A percentile compares a stretch with the other conserved stretches of the same genome.
Evolutionary conservation across 2,797 vertebrate genomes (phyloP).

Genomic region (Phaenicophaeus curvirostris): DNA sequence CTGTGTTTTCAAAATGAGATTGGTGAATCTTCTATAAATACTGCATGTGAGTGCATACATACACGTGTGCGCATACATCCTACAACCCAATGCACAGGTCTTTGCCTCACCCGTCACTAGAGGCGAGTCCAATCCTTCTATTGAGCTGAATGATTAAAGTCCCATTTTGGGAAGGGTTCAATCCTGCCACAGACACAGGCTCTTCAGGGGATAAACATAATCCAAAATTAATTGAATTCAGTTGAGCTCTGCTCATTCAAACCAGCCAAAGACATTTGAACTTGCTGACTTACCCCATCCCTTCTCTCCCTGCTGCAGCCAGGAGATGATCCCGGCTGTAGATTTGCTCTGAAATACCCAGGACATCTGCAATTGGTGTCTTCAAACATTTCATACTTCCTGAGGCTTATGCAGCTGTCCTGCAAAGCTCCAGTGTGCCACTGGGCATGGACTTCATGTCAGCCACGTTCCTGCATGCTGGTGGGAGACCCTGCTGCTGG

Average conservation of each 20-base stretch:
- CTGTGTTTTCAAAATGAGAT: not conserved
- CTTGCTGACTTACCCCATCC: accelerated
- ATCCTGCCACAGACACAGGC: not conserved
- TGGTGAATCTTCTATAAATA: not conserved
- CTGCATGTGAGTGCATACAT: not conserved
- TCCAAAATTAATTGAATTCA: constrained; percentile 20
- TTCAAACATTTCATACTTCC: not conserved
- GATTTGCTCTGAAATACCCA: not conserved
- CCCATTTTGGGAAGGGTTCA: not conserved
- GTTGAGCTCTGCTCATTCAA: not conserved
- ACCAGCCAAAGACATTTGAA: not conserved
- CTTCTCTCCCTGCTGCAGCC: not conserved
- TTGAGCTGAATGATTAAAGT: not conserved
- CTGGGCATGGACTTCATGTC: not conserved
- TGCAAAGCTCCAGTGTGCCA: not conserved
- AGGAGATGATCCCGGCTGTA: not conserved
- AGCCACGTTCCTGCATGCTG: accelerated
- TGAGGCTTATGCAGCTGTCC: not conserved
- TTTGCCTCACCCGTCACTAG: not conserved
- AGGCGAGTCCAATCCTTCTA: not conserved
- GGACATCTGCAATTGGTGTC: not conserved
- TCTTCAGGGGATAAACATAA: not conserved
- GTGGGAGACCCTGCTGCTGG: accelerated
- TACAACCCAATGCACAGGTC: not conserved
- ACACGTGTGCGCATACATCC: accelerated